Evolutionary conservation across 1,140 invertebrate species (phyloP), one percentile per base, ranked within the genome.

Genomic region (Sminthurinus signatus): DNA sequence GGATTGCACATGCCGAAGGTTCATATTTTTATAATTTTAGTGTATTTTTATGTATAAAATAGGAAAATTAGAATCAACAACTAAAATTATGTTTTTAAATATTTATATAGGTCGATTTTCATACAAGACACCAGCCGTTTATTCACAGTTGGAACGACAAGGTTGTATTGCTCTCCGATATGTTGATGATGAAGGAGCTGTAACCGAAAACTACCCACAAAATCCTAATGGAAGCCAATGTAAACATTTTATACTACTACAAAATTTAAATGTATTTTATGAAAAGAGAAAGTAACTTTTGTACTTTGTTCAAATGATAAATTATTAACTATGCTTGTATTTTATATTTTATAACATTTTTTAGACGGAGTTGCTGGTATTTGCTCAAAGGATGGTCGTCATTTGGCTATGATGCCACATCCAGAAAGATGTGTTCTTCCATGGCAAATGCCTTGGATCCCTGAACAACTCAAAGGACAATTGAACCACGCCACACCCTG

Each of bases 401-500:
- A 98, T 79, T 80, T 98, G 62, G 95, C 93, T 0, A 86, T 98
- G 81, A 98, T 99, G 96, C 96, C 96, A 15, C 96, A 99, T 81
- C 95, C 96, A 0, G 96, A 99, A 78, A 82, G 96, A 48, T 91
- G 88, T 67, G 84, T 86, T 25, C 77, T 87, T 68, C 83, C 83
- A 65, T 94, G 89, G 87, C 91, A 95, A 77, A 91, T 89, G 83
- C 85, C 91, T 1, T 87, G 86, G 74, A 79, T 84, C 46, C 83
- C 87, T 1, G 72, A 77, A 17, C 69, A 77, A 15, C 82, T 81
- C 79, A 60, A 73, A 50, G 58, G 69, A 21, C 43, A 69, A 32
- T 56, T 66, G 48, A 42, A 52, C 23, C 54, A 8, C 1, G 79
- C 78, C 28, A 89, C 92, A 28, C 94, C 95, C 0, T 98, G 95